Base-by-base conservation (phyloP, 2,888 invertebrate species). In the Ctena decussata region DNA sequence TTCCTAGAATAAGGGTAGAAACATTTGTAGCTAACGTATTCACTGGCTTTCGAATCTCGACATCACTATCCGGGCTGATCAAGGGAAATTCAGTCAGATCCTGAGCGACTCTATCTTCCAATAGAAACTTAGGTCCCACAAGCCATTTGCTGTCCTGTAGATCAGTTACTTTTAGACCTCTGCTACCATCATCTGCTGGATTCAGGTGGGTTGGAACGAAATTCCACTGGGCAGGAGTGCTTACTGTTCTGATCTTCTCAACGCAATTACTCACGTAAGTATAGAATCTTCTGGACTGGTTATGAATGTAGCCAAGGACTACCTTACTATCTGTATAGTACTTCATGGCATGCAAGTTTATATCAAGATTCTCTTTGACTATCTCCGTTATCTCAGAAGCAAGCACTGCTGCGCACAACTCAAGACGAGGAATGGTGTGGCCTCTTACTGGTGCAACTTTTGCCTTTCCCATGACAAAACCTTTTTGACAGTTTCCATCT, bases 361-460 rank as follows among this genome's bases (percentile, higher is more conserved):
- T 72, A 15, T 81, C 32, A 0, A 91, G 24, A 8, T 87, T 69
- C 12, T 84, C 83, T 27, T 57, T n/a, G 8, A 86, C 44, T 44
- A 71, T 57, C 8, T 79, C 74, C 0, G 76, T 53, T 8, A 90
- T 65, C 70, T 91, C 85, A 0, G 82, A 76, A 3, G 87, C 87
- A 15, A 89, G 70, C 0, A 91, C 89, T 12, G 90, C 87, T 35
- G 85, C 90, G 53, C 86, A 90, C 0, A 90, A 78, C 73, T 92
- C 90, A 11, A 92, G 74, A n/a, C 89, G 65, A 0, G 91, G 89
- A 5, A 91, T 88, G 0, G 91, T 90, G 39, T 86, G 83, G 35
- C 90, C 78, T 12, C 35, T 77, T 0, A 41, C 3, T 15, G 91
- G 91, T 27, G 90, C 87, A 12, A 90, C 75, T 39, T 85, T 91